Base-by-base conservation (phyloP, 2,113 vertebrate genomes). In the Poeciliopsis prolifica region DNA sequence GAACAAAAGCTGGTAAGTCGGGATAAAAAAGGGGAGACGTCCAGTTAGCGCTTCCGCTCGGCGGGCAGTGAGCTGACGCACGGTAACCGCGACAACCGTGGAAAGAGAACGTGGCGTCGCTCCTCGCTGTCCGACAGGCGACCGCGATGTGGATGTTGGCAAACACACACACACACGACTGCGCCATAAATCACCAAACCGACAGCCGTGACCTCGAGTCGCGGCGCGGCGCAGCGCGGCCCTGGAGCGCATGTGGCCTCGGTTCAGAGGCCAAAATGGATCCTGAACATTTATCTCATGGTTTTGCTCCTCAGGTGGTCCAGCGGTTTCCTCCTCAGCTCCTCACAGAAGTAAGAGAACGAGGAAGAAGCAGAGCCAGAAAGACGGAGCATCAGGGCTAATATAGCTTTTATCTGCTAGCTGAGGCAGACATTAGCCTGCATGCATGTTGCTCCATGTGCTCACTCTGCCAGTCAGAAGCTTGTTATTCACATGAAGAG, bases 61-160 rank as follows among this genome's bases (percentile, higher is more conserved):
- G 90, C 22, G 65, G 79, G 70, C 83, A 78, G 81, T 73, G 19
- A 70, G 70, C 86, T 90, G 89, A 90, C 86, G 86, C 87, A 88
- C 74, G 29, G 86, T 90, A 89, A 87, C 92, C 82, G 78, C 79
- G 66, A 89, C 77, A 89, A 92, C 88, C 22, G 78, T 80, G 89
- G 87, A 93, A 93, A 92, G 89, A 91, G 88, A 92, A 80, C 61
- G 67, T 74, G 22, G 80, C 79, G 68, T 87, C 79, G 66, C 87
- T 90, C 74, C 78, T 75, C 35, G 35, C 76, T 80, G 79, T 88
- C 78, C 61, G 0, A 75, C 78, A 87, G 87, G 81, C 75, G 67
- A 85, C 89, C 89, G 31, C 90, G 62, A 79, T 94, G 91, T 94
- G 94, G 92, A 92, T 68, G 60, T 93, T 94, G 94, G 94, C 91